These are phyloP conservation scores for Linnaemya tessellans DNA, from an alignment of 2,888 invertebrate species.

Conservation along the genomic window DNA sequence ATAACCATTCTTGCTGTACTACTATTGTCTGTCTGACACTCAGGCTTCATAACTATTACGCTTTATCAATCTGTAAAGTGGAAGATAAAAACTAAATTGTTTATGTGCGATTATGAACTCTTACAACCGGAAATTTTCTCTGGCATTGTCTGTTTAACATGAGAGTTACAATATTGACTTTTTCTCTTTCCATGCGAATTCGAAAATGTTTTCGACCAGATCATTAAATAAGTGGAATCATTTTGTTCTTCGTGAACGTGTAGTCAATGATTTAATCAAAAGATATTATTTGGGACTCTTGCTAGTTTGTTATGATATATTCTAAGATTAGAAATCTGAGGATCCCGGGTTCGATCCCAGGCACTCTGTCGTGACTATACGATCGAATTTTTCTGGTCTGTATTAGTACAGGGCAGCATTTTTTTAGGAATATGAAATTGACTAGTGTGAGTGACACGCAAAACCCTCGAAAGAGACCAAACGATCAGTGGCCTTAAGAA, in stretches of 20 bases:
- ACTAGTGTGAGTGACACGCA: too few relatives aligned
- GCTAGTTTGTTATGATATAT: too few relatives aligned
- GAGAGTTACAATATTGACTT: conserved; percentile 47
- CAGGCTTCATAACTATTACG: conserved; percentile 62
- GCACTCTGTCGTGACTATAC: too few relatives aligned
- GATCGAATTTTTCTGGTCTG: too few relatives aligned
- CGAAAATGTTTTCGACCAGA: conserved; percentile 26
- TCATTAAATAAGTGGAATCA: conserved; percentile 9
- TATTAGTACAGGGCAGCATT: too few relatives aligned
- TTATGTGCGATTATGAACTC: conserved; percentile 68
- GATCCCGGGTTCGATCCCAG: too few relatives aligned
- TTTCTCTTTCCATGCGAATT: conserved; percentile 12
- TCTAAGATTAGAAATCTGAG: too few relatives aligned
- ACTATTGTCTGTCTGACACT: background rate
- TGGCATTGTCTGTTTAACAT: conserved; percentile 54
- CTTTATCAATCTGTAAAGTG: conserved; percentile 68
- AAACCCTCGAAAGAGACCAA: too few relatives aligned
- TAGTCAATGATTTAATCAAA: background rate
- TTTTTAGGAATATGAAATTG: too few relatives aligned
- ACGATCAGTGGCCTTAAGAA: too few relatives aligned
- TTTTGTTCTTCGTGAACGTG: background rate
- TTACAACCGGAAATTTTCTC: conserved; percentile 65
- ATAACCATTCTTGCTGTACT: conserved; percentile 2
- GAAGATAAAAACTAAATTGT: conserved; percentile 70
- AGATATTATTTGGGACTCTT: too few relatives aligned